A percentile compares a stretch with the other conserved stretches of the same genome.
Evolutionary conservation across 2,113 vertebrate species (phyloP).

Genomic region (Motacilla alba): DNA sequence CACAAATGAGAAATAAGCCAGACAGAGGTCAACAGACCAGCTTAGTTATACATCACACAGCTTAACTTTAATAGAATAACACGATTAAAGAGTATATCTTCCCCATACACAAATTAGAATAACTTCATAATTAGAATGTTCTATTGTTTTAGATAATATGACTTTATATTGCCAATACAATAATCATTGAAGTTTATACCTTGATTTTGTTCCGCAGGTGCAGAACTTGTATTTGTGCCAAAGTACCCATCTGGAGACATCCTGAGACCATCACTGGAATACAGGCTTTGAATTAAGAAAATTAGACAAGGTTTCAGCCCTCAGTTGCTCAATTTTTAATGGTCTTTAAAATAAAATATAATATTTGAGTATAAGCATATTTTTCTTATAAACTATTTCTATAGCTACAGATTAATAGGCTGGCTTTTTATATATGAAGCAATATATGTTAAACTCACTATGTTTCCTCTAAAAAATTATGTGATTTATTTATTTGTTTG

Average conservation of each 20-base stretch:
- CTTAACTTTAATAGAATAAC: not conserved
- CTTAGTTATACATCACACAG: not conserved
- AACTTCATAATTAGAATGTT: not conserved
- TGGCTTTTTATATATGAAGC: not conserved
- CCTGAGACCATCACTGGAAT: not conserved
- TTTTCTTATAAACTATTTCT: not conserved
- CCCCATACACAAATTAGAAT: not conserved
- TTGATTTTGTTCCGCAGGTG: not conserved
- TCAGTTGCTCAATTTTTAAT: not conserved
- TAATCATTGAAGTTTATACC: not conserved
- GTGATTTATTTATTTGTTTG: not conserved
- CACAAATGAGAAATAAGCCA: not conserved
- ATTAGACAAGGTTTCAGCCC: not conserved
- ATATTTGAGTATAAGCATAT: not conserved
- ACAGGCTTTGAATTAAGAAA: not conserved
- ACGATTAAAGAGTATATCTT: not conserved
- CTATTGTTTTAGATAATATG: not conserved
- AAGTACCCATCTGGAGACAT: not conserved
- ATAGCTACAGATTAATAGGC: not conserved
- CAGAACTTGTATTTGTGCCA: not conserved
- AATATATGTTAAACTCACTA: not conserved
- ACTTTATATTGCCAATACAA: not conserved
- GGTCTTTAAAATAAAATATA: not conserved
- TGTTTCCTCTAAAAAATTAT: fast-evolving
- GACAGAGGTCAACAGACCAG: not conserved